Conservation (phyloP, 2,888 invertebrate species). For the Cotesia congregata region DNA sequence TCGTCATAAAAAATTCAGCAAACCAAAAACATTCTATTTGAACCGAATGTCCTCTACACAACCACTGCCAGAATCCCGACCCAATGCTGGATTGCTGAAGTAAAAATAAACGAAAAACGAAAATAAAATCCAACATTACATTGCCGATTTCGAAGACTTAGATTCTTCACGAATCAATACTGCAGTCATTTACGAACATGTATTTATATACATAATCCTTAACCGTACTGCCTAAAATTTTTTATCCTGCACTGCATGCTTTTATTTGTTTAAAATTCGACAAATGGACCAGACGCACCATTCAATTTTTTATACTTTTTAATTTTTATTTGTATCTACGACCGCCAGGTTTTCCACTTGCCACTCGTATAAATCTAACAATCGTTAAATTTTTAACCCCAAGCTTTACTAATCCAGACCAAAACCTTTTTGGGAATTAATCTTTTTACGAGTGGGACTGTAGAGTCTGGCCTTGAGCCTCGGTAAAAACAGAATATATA, state of each 20-base stretch:
- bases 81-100: slow-evolving; percentile 9
- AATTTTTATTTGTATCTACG: slow-evolving; percentile 15
- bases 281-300: slow-evolving; percentile 3
- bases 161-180: slow-evolving; percentile 30
- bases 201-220: neutral
- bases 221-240: slow-evolving; percentile 21
- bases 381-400: slow-evolving; percentile 43
- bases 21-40: too few relatives aligned
- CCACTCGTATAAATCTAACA: slow-evolving; percentile 53
- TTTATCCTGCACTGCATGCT: slow-evolving; percentile 4
- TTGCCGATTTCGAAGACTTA: slow-evolving; percentile 46
- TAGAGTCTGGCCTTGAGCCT: slow-evolving; percentile 59
- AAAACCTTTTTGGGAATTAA: slow-evolving; percentile 28
- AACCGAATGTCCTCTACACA: neutral
- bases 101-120: neutral
- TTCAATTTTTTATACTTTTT: slow-evolving; percentile 26
- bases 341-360: slow-evolving; percentile 59
- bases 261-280: slow-evolving; percentile 12
- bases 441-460: slow-evolving; percentile 61
- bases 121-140: slow-evolving; percentile 30
- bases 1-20: too few relatives aligned
- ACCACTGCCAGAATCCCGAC: slow-evolving; percentile 36
- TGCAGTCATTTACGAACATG: slow-evolving; percentile 7
- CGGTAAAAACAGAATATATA: slow-evolving; percentile 27
- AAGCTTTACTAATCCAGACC: slow-evolving; percentile 5